Conservation (phyloP, 2,113 vertebrate genomes). For the Pipa parva region DNA sequence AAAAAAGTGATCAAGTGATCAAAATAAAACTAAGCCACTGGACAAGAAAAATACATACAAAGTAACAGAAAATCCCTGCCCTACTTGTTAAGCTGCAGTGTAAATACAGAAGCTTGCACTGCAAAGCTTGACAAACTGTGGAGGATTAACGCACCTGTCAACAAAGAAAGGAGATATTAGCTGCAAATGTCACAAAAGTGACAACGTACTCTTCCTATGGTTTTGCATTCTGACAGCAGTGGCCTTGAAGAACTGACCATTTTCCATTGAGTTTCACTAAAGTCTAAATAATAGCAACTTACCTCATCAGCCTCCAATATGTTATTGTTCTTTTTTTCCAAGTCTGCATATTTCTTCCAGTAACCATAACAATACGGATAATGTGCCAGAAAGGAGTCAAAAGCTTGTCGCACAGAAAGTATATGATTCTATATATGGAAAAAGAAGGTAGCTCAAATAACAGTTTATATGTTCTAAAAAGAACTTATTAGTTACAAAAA, state of each 20-base stretch:
- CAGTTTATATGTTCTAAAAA: too few relatives aligned
- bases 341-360: constrained; percentile 97
- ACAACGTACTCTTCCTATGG: constrained; percentile 47
- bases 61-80: constrained; percentile 71
- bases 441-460: too few relatives aligned
- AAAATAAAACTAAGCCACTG: constrained; percentile 69
- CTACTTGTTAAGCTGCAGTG: constrained; percentile 83
- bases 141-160: constrained; percentile 81
- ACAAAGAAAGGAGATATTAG: constrained; percentile 83
- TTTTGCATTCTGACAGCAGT: not conserved
- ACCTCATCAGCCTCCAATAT: constrained; percentile 93
- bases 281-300: constrained; percentile 48
- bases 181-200: constrained; percentile 71
- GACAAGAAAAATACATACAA: constrained; percentile 55
- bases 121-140: constrained; percentile 83
- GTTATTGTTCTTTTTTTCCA: constrained; percentile 85
- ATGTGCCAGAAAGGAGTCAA: constrained; percentile 88
- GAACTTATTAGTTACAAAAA: constrained; percentile 38
- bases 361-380: constrained; percentile 98
- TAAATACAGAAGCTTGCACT: constrained; percentile 79
- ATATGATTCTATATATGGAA: constrained; percentile 76
- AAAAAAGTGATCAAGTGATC: constrained; percentile 77
- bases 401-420: constrained; percentile 78
- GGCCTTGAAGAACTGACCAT: not conserved
- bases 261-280: not conserved